Evolutionary conservation across 2,113 vertebrate genomes (phyloP).

Genomic region (Grammomys surdaster): DNA sequence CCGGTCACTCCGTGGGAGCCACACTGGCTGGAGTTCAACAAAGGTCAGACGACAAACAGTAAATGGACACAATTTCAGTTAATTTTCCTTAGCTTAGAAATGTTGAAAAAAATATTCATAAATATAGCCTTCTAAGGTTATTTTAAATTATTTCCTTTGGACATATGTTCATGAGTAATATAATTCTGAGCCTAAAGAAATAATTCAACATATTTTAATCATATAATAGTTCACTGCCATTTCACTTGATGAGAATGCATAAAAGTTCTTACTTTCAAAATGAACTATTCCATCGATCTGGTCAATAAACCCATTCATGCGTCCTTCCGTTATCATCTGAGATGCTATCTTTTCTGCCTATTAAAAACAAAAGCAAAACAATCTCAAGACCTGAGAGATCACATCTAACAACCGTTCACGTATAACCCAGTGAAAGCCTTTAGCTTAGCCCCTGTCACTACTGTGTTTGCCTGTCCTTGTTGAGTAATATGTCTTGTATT

Average conservation of each 20-base stretch:
- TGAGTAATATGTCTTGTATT: background rate
- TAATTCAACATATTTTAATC: slow-evolving; percentile 35
- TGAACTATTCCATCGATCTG: slow-evolving; percentile 99
- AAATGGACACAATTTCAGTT: background rate
- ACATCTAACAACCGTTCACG: background rate
- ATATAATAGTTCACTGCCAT: slow-evolving; percentile 29
- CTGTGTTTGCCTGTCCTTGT: background rate
- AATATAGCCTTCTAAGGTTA: background rate
- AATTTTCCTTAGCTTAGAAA: slow-evolving; percentile 31
- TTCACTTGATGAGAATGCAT: slow-evolving; percentile 55
- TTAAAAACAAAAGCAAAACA: slow-evolving; percentile 8
- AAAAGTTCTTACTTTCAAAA: slow-evolving; percentile 95
- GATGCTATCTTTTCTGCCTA: slow-evolving; percentile 99
- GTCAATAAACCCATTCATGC: slow-evolving; percentile 99
- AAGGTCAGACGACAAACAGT: slow-evolving; percentile 25
- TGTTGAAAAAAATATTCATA: background rate
- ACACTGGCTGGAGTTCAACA: background rate
- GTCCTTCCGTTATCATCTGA: slow-evolving; percentile 99
- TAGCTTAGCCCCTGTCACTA: background rate
- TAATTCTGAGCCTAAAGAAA: slow-evolving; percentile 39
- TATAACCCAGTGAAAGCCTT: background rate
- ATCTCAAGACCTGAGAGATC: slow-evolving; percentile 13
- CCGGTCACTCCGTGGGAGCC: background rate
- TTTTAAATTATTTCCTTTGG: slow-evolving; percentile 36
- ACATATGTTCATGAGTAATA: slow-evolving; percentile 34